Evolutionary conservation across 2,113 vertebrate genomes (phyloP), one percentile per base, ranked within the genome.

Genomic region (Tapirus terrestris): DNA sequence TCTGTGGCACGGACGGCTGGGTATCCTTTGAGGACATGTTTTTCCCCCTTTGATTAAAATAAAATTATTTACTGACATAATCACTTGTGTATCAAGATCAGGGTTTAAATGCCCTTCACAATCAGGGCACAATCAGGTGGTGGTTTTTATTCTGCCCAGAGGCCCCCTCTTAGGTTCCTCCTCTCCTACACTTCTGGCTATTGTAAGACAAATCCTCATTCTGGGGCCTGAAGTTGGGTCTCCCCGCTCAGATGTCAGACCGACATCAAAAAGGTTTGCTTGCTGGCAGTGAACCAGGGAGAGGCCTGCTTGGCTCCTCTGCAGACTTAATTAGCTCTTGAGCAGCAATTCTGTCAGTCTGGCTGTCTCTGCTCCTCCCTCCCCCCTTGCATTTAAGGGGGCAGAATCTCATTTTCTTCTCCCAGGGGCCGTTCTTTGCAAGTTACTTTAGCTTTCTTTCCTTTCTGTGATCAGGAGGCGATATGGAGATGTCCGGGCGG

Each of bases 241-340:
- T 45, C 60, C 1, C 4, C 0, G 0, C 91, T 72, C 72, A 27
- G 72, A 83, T 89, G 72, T 85, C 77, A 58, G 12, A 53, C 58
- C 76, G 33, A 48, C 85, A 36, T 79, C 72, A 53, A n/a, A 91
- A 82, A 58, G 89, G 85, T 91, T 36, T 27, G 60, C 60, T 51
- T 80, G 65, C 70, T 68, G 96, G 93, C 85, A 45, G 48, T 3
- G 43, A 73, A 39, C 95, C 96, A 89, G 67, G 33, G 18, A 87
- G 80, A 81, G 93, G 89, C 31, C 76, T 18, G 23, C 36, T 83
- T 51, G 77, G 82, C 92, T 92, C 43, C 43, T 60, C 73, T 60
- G 73, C 86, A 92, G 95, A 96, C 85, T 91, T 96, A 43, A 97
- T 98, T 70, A 97, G 96, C 73, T 89, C 82, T 31, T 6, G 75